Base-by-base conservation (phyloP, 2,113 vertebrate species). In the Sarotherodon lohbergeri region DNA sequence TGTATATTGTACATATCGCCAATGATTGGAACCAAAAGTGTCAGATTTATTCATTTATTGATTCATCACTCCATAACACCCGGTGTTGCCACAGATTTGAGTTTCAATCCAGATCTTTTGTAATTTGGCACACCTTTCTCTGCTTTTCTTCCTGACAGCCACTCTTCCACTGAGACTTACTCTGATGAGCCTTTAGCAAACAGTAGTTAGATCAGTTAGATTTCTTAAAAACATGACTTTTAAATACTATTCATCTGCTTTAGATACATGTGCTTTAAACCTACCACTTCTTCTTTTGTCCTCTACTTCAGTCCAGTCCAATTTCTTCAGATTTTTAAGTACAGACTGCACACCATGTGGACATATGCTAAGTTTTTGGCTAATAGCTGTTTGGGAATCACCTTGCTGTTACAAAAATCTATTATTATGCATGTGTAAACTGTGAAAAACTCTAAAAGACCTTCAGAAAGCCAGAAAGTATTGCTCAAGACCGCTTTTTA, bases 111-210 rank as follows among this genome's bases (percentile, higher is more conserved):
- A 22, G 63, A 41, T 41, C 3, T 68, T 68, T 22, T 22, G 63
- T 14, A 41, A 68, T 68, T 68, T 68, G 63, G 11, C 63, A 68
- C n/a, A 68, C 19, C 11, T 41, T 9, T 41, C 19, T 41, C 63
- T 22, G 63, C 63, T 41, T 41, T 68, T 68, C 4, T 68, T 0
- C 3, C 36, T 39, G 17, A 39, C 34, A 4, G 36, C 36, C 19
- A 41, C 19, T 41, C 36, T 0, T 68, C 36, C 36, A 22, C 34
- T 68, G 63, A 68, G 63, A 0, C 36, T n/a, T 41, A 14, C 7
- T 41, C 63, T 41, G 36, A 41, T 22, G 0, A 41, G 63, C 34
- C 36, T 68, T 68, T 1, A 41, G 11, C 0, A 39, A 68, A 41
- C 11, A 22, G 19, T 22, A 14, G 36, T 41, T 68, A 2, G n/a